Evolutionary conservation across 2,797 vertebrate species (phyloP), one percentile per base, ranked within the genome.

Genomic region (Pelochelys cantorii): DNA sequence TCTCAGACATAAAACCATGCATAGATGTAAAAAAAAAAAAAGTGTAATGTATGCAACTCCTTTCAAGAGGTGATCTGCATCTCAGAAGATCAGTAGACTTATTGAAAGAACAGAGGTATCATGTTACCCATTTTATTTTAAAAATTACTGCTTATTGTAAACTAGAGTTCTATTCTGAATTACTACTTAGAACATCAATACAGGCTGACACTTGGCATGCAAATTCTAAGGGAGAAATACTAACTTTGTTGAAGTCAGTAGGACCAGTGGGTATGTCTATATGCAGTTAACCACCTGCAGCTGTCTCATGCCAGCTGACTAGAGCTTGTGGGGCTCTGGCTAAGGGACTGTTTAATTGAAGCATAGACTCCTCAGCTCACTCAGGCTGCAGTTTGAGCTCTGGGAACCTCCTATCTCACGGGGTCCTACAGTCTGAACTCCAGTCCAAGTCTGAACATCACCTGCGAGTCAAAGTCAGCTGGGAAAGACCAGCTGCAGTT

Each of bases 41-140:
- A 11, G n/a, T 87, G 91, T 94, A 81, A 60, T 68, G 20, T 85
- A 54, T 60, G 2, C 84, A 77, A 71, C 52, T 81, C 74, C 18
- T 5, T 83, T 93, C 56, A 93, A 25, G 12, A 79, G n/a, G 83
- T 2, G 88, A 74, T 80, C 14, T 18, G 20, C 29, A 52, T 79
- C 31, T 75, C 34, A 79, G 55, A 81, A 17, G 60, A 42, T 5
- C 54, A 48, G 34, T 53, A 89, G 85, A 94, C 84, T 20, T 88
- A 84, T 2, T 91, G 74, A 81, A 94, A 86, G 60, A 84, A 37
- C 20, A 87, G 53, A 91, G 94, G 22, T 48, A 81, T 77, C 4
- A 54, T 84, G 60, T 85, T 9, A 81, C 89, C 86, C 83, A 3
- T 29, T 62, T 88, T 65, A 74, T 42, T 52, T 94, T 85, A 48